Evolutionary conservation across 2,113 vertebrate genomes (phyloP).

Genomic region (Alethe diademata): DNA sequence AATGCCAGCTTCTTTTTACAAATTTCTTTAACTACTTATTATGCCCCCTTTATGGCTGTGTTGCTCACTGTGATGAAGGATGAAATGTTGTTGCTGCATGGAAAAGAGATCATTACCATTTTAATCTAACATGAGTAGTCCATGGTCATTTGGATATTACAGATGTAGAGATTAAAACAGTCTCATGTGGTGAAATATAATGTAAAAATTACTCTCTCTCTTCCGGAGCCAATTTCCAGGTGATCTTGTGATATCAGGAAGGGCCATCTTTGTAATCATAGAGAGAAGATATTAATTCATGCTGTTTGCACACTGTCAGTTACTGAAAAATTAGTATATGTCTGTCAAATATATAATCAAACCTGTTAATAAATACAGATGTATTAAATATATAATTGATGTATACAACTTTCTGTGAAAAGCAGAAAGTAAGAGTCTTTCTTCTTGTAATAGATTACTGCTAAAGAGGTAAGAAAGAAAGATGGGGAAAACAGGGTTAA

Average conservation of each 20-base stretch:
- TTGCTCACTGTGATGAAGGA: not conserved
- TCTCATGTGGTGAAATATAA: conserved; percentile 29
- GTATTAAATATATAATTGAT: not conserved
- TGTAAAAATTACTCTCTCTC: conserved; percentile 10
- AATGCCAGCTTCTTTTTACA: conserved; percentile 36
- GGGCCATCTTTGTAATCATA: not conserved
- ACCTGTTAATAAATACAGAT: not conserved
- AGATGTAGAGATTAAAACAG: conserved; percentile 36
- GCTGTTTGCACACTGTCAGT: not conserved
- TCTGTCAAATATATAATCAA: not conserved
- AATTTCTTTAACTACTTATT: conserved; percentile 51
- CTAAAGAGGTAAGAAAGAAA: not conserved
- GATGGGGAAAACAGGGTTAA: not conserved
- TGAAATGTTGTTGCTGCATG: not conserved
- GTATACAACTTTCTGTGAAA: not conserved
- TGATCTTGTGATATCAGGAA: not conserved
- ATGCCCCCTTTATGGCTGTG: not conserved
- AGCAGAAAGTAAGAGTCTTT: not conserved
- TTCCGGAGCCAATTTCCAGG: conserved; percentile 13
- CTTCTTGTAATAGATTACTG: not conserved
- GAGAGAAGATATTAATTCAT: not conserved
- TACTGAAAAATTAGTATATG: not conserved
- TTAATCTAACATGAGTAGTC: conserved; percentile 43
- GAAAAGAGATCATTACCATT: not conserved
- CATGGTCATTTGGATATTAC: conserved; percentile 41